phyloP scores from a whole-genome alignment of 2,113 vertebrate species.

The Trachemys scripta region DNA sequence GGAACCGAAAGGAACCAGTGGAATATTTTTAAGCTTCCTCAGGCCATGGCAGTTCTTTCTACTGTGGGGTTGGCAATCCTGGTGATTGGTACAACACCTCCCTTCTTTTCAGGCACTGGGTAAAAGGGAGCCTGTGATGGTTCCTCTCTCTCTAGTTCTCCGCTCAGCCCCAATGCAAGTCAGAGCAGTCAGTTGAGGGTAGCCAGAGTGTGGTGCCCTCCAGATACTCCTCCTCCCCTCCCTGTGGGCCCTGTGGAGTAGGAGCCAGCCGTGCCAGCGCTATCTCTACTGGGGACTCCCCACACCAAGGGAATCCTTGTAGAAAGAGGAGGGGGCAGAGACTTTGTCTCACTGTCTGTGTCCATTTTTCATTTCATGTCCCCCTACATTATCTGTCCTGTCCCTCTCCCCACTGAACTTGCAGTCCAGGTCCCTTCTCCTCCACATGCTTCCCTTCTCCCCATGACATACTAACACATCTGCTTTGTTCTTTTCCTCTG shows the following conservation, averaged over 20 bases:
- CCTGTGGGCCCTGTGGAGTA: background rate
- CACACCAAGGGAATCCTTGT: background rate
- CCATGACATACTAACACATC: rapidly evolving
- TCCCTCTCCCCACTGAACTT: background rate
- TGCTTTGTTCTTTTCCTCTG: background rate
- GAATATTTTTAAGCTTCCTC: background rate
- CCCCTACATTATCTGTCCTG: background rate
- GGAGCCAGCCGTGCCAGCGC: background rate
- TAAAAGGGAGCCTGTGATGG: background rate
- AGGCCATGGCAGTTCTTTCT: slow-evolving; percentile 31
- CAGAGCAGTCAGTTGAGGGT: background rate
- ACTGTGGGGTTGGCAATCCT: background rate
- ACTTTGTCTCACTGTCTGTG: background rate
- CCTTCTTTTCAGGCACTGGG: slow-evolving; percentile 27
- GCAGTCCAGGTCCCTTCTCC: background rate
- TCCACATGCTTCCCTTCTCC: background rate
- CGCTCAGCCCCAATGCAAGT: background rate
- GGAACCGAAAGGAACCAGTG: slow-evolving; percentile 30
- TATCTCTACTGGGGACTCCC: background rate
- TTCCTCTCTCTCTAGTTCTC: background rate
- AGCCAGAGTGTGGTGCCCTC: background rate
- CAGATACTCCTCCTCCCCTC: background rate
- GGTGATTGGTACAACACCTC: background rate
- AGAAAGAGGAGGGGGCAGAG: background rate
- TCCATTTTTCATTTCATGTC: background rate